phyloP scores from a whole-genome alignment of 2,888 invertebrate species.

The Meiosimyza platycephala region DNA sequence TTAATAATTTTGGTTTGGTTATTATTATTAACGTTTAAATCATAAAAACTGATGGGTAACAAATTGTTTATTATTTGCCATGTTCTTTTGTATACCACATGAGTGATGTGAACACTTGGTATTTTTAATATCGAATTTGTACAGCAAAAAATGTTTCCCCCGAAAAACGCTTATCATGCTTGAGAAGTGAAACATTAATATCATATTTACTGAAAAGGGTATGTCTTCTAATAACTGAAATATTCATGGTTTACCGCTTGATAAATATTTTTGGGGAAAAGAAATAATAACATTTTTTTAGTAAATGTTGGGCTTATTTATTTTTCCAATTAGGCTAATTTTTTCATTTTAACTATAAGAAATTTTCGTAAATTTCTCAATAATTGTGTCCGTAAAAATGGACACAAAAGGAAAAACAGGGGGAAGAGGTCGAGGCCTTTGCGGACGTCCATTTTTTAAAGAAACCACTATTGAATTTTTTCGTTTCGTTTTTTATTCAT shows the following conservation, averaged over 20 bases:
- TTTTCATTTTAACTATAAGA: too few relatives aligned
- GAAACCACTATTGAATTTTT: too few relatives aligned
- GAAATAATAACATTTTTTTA: neutral
- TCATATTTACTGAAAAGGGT: neutral
- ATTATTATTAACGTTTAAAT: neutral
- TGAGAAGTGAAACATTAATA: neutral
- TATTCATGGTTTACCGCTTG: neutral
- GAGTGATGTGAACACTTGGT: constrained; percentile 26
- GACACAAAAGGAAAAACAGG: too few relatives aligned
- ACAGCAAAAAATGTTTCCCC: neutral
- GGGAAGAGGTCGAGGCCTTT: too few relatives aligned
- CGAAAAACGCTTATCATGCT: constrained; percentile 1
- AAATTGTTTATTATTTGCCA: too few relatives aligned
- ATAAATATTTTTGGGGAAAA: neutral
- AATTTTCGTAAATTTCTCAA: too few relatives aligned
- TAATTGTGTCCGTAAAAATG: too few relatives aligned
- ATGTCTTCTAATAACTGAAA: neutral
- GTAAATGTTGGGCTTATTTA: neutral
- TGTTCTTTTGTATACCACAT: constrained; percentile 2
- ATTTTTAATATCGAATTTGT: constrained; percentile 14
- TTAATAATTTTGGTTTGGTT: constrained; percentile 28
- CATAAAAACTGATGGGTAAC: neutral
- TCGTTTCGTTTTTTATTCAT: too few relatives aligned
- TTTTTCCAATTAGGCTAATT: too few relatives aligned
- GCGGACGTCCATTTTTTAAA: too few relatives aligned